Percentiles rank a stretch among this genome's conserved stretches.
Evolutionary conservation across 2,888 invertebrate species (phyloP).

Genomic region (Netelia melanura): DNA sequence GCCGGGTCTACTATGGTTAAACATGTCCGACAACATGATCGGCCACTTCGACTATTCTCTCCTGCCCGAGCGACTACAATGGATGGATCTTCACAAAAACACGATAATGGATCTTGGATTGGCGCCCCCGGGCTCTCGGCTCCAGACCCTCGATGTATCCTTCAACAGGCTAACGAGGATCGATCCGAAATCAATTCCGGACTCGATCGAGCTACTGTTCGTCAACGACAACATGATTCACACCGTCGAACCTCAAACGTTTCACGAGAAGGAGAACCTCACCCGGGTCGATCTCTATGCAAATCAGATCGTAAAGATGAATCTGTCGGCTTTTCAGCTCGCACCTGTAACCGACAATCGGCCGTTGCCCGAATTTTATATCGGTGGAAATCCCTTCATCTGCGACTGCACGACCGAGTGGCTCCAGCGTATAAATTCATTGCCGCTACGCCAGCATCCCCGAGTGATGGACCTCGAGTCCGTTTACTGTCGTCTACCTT

Average conservation of each 20-base stretch:
- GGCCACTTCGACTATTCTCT: constrained; percentile 95
- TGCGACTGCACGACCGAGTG: constrained; percentile 98
- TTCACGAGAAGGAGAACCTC: constrained; percentile 94
- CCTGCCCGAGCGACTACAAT: constrained; percentile 93
- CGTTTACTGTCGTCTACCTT: constrained; percentile 94
- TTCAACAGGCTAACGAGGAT: constrained; percentile 94
- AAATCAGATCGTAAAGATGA: constrained; percentile 95
- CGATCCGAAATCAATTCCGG: constrained; percentile 91
- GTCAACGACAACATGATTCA: constrained; percentile 95
- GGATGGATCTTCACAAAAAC: constrained; percentile 96
- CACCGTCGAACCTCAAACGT: constrained; percentile 94
- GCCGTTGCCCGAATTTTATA: constrained; percentile 94
- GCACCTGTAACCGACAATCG: constrained; percentile 92
- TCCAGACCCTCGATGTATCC: constrained; percentile 95
- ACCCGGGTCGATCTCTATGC: constrained; percentile 96
- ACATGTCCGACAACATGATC: constrained; percentile 95
- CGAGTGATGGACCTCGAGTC: constrained; percentile 95
- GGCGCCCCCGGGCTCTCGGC: constrained; percentile 90
- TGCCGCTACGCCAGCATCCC: constrained; percentile 94
- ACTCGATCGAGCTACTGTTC: constrained; percentile 94
- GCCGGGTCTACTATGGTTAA: constrained; percentile 94
- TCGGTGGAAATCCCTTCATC: constrained; percentile 96
- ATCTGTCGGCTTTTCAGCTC: constrained; percentile 94
- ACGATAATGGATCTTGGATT: constrained; percentile 90
- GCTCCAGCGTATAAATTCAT: constrained; percentile 95